phyloP scores from a whole-genome alignment of 2,797 vertebrate species.

The Gallinago solitaria region DNA sequence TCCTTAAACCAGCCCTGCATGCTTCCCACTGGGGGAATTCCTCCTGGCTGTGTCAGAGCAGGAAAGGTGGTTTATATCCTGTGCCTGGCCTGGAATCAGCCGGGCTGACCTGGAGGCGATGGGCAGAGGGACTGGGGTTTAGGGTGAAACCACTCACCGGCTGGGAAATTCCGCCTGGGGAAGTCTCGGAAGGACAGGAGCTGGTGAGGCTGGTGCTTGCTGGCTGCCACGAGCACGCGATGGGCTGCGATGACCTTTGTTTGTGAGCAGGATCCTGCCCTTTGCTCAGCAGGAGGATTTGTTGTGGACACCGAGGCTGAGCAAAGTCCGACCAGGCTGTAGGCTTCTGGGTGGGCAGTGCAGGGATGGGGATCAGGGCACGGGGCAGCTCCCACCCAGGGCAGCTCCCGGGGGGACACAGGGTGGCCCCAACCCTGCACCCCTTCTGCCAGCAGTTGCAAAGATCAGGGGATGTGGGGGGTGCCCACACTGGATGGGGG shows the following conservation, averaged over 20 bases:
- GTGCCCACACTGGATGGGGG: not conserved
- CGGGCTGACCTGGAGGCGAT: not conserved
- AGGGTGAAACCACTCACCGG: not conserved
- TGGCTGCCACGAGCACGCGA: rapidly evolving
- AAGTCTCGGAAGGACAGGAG: not conserved
- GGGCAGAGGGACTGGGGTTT: not conserved
- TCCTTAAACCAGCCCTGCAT: constrained; percentile 27
- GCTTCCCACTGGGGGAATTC: constrained; percentile 57
- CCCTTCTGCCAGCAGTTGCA: not conserved
- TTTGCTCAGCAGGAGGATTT: not conserved
- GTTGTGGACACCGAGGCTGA: not conserved
- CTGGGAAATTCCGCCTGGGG: not conserved
- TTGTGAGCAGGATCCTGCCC: not conserved
- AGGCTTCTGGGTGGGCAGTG: not conserved
- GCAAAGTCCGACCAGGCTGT: not conserved
- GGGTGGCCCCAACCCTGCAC: not conserved
- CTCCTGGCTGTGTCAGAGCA: constrained; percentile 43
- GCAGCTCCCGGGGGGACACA: not conserved
- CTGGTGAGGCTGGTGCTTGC: not conserved
- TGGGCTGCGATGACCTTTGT: not conserved
- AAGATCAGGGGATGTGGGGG: not conserved
- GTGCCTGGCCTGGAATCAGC: not conserved
- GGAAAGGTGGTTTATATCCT: constrained; percentile 74
- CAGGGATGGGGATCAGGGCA: rapidly evolving
- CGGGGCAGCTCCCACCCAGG: not conserved